A percentile compares a stretch with the other conserved stretches of the same genome.
phyloP scores from a whole-genome alignment of 2,113 vertebrate genomes.

The Siphamia tubifer region DNA sequence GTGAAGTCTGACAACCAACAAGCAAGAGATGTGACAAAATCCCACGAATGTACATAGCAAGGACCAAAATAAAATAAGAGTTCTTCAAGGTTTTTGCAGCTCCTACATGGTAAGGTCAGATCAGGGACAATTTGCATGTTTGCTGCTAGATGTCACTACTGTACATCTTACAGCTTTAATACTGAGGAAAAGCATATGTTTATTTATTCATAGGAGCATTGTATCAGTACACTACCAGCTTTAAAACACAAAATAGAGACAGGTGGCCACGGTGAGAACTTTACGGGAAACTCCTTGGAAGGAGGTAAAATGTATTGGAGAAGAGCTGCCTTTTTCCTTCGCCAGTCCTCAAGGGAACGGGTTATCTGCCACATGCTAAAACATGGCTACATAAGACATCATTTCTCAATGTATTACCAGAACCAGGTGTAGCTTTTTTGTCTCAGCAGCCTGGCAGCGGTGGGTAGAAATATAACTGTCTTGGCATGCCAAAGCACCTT shows the following conservation, averaged over 20 bases:
- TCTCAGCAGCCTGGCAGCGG: conserved; percentile 16
- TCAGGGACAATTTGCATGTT: no score
- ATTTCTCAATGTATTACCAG: conserved; percentile 26
- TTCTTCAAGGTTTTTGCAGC: no score
- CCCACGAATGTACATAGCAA: no score
- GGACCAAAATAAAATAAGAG: no score
- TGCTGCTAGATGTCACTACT: no score
- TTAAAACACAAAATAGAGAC: neutral
- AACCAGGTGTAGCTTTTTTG: neutral
- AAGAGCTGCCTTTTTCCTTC: neutral
- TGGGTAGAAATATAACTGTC: conserved; percentile 16
- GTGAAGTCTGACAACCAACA: no score
- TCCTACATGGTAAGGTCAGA: no score
- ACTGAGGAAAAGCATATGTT: no score
- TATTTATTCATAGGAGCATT: neutral
- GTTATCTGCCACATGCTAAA: conserved; percentile 4
- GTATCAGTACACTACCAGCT: neutral
- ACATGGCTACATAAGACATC: conserved; percentile 8
- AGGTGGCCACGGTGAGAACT: neutral
- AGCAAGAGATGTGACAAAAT: no score
- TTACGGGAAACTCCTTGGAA: neutral
- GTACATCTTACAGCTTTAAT: no score
- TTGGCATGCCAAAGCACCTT: conserved; percentile 38
- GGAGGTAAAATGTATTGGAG: neutral
- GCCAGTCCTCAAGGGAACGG: neutral